Percentiles rank a stretch among this genome's conserved stretches.
Evolutionary conservation across 1,140 invertebrate species (phyloP).

Genomic region (Meloidogyne chitwoodi): DNA sequence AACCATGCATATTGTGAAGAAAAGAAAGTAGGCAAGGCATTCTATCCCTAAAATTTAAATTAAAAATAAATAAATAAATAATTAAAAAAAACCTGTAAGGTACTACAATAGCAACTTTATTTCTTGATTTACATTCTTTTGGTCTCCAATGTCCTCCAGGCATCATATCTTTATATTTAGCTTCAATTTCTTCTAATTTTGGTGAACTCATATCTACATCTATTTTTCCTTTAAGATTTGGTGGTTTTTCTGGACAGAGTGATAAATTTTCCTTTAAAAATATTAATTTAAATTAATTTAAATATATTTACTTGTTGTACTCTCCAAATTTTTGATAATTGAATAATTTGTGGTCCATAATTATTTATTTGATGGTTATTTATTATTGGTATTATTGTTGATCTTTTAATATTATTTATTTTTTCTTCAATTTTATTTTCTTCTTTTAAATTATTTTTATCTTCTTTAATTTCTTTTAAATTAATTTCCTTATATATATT

Average conservation of each 20-base stretch:
- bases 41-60: slow-evolving; percentile 35
- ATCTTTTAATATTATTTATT: background rate
- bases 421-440: background rate
- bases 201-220: background rate
- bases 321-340: background rate
- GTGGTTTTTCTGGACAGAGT: slow-evolving; percentile 2
- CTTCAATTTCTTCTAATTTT: background rate
- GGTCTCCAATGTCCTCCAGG: slow-evolving; percentile 6
- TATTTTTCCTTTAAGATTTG: slow-evolving; percentile 3
- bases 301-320: background rate
- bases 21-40: slow-evolving; percentile 45
- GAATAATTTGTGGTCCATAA: background rate
- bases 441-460: background rate
- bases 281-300: background rate
- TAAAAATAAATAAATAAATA: too few species aligned
- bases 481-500: too few species aligned
- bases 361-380: background rate
- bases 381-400: background rate
- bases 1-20: slow-evolving; percentile 57
- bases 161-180: slow-evolving; percentile 28
- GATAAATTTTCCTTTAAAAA: background rate
- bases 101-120: background rate
- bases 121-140: background rate
- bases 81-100: slow-evolving; percentile 57
- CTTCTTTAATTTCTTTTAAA: too few species aligned